These are phyloP conservation scores for Nephrotoma guestfalica DNA, from an alignment of 2,888 invertebrate genomes.

Conservation along the genomic window DNA sequence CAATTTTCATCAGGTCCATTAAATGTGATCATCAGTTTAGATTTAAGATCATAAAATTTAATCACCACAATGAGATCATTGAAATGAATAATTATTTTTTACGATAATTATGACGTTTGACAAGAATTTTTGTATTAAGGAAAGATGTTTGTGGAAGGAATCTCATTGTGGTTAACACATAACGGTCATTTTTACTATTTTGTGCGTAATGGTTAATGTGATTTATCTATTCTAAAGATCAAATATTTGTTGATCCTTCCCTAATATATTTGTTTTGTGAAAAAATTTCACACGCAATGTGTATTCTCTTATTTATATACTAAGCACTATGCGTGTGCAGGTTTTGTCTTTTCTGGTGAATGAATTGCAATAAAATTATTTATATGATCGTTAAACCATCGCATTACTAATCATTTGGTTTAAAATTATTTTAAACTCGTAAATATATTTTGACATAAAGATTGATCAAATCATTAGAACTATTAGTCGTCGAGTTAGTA, in stretches of 20 bases:
- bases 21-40: not conserved
- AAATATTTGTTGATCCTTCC: not conserved
- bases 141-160: not conserved
- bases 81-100: not conserved
- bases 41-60: not conserved
- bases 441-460: too few species aligned
- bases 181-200: not conserved
- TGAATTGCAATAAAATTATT: not conserved
- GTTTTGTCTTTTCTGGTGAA: not conserved
- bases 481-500: too few species aligned
- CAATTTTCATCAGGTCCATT: not conserved
- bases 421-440: too few species aligned
- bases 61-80: not conserved
- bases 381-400: too few species aligned
- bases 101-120: not conserved
- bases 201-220: not conserved
- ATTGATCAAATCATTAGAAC: too few species aligned
- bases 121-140: not conserved
- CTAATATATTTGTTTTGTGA: not conserved
- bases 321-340: too few species aligned
- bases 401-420: too few species aligned
- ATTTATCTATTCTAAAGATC: not conserved
- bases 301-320: not conserved
- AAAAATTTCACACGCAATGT: not conserved
- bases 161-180: not conserved